These are phyloP conservation scores for Amaurobius ferox DNA, from an alignment of 2,888 invertebrate species.

Conservation along the genomic window DNA sequence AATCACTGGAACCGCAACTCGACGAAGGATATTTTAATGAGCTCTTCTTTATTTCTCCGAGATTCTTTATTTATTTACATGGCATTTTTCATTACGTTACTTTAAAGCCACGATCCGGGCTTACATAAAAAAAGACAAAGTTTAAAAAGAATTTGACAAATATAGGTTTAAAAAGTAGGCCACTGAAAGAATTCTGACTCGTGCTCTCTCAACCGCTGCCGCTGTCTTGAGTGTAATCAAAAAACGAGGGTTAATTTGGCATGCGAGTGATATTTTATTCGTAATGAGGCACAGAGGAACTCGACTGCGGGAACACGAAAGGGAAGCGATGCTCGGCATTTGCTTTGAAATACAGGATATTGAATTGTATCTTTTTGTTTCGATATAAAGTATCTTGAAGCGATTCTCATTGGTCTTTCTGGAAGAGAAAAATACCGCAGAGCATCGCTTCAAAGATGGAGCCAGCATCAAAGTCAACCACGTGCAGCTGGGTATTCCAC, in stretches of 20 bases:
- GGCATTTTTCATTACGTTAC: background rate
- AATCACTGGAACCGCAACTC: background rate
- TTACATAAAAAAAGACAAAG: background rate
- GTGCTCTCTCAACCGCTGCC: background rate
- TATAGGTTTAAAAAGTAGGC: conserved; percentile 16
- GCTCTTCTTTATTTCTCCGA: background rate
- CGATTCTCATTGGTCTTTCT: background rate
- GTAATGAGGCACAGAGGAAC: conserved; percentile 7
- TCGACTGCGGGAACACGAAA: background rate
- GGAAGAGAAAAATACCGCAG: background rate
- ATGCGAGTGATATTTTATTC: background rate
- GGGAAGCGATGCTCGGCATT: background rate
- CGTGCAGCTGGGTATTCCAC: no score
- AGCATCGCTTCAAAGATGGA: no score
- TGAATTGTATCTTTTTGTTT: background rate
- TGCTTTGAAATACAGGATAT: conserved; percentile 3
- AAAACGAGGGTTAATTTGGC: conserved; percentile 13
- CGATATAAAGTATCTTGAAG: background rate
- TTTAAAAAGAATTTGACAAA: background rate
- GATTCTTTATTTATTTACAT: background rate
- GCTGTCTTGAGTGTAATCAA: conserved; percentile 3
- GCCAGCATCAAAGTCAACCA: no score
- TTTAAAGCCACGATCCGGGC: background rate
- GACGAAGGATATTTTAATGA: background rate
- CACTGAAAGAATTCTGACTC: conserved; percentile 13